These are phyloP conservation scores for Dasysyrphus tricinctus DNA, from an alignment of 2,888 invertebrate species.

Conservation along the genomic window DNA sequence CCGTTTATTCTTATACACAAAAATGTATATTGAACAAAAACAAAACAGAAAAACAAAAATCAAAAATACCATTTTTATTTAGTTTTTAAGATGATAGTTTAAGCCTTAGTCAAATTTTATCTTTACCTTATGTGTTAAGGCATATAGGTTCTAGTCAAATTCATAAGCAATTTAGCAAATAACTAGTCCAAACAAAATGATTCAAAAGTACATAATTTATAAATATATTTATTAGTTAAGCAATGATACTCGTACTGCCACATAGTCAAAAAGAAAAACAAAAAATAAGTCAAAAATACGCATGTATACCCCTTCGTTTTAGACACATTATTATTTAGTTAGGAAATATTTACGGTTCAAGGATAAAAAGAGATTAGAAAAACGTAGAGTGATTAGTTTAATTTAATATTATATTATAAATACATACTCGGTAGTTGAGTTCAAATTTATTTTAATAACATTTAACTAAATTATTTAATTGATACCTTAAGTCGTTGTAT, in stretches of 20 bases:
- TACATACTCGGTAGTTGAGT: too few species aligned
- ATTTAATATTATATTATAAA: not conserved
- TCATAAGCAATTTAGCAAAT: constrained; percentile 38
- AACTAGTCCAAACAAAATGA: constrained; percentile 29
- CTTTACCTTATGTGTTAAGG: constrained; percentile 8
- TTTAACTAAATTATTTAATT: not conserved
- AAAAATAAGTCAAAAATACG: constrained; percentile 15
- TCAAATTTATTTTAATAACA: not conserved
- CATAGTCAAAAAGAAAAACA: not conserved
- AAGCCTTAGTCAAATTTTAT: constrained; percentile 32
- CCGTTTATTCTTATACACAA: constrained; percentile 14
- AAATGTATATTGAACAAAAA: not conserved
- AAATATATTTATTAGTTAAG: constrained; percentile 26
- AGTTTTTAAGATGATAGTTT: constrained; percentile 33
- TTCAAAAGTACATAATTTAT: not conserved
- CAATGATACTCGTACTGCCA: constrained; percentile 59
- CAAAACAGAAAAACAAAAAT: not conserved
- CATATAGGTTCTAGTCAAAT: constrained; percentile 16
- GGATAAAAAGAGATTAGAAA: not conserved
- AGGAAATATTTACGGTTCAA: not conserved
- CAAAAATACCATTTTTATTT: constrained; percentile 34
- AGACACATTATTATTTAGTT: constrained; percentile 3
- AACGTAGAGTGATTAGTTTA: not conserved
- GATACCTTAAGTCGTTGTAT: not conserved
- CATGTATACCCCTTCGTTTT: constrained; percentile 38